phyloP scores from a whole-genome alignment of 2,797 vertebrate genomes.

The Acridotheres tristis region DNA sequence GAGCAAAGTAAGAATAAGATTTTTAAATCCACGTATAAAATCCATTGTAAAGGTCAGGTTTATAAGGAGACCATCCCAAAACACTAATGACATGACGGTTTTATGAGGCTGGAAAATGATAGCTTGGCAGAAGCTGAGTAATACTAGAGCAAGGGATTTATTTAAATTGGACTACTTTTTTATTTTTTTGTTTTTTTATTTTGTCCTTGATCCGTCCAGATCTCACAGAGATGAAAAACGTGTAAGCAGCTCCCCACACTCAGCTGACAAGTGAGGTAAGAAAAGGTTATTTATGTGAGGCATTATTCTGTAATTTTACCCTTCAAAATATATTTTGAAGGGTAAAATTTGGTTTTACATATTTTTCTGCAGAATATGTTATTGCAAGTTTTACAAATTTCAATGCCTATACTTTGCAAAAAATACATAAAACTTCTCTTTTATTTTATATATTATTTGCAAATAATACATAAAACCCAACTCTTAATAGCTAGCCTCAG shows the following conservation, averaged over 20 bases:
- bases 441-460: background rate
- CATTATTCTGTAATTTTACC: background rate
- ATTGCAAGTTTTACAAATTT: background rate
- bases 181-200: background rate
- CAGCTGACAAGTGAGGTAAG: background rate
- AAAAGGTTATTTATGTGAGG: background rate
- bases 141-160: conserved; percentile 50
- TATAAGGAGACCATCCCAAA: conserved; percentile 35
- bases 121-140: conserved; percentile 47
- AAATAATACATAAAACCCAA: background rate
- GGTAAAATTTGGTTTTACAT: background rate
- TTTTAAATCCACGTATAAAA: conserved; percentile 49
- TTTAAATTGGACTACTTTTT: conserved; percentile 16
- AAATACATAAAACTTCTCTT: background rate
- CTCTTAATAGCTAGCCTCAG: background rate
- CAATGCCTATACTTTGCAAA: background rate
- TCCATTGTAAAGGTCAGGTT: conserved; percentile 50
- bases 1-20: conserved; percentile 3
- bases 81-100: conserved; percentile 44
- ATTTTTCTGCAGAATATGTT: background rate
- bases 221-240: background rate
- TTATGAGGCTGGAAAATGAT: conserved; percentile 40
- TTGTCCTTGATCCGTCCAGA: conserved; percentile 23
- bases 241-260: background rate
- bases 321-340: background rate